Conservation (phyloP, 2,888 invertebrate genomes). For the Pristionchus japonicus region DNA sequence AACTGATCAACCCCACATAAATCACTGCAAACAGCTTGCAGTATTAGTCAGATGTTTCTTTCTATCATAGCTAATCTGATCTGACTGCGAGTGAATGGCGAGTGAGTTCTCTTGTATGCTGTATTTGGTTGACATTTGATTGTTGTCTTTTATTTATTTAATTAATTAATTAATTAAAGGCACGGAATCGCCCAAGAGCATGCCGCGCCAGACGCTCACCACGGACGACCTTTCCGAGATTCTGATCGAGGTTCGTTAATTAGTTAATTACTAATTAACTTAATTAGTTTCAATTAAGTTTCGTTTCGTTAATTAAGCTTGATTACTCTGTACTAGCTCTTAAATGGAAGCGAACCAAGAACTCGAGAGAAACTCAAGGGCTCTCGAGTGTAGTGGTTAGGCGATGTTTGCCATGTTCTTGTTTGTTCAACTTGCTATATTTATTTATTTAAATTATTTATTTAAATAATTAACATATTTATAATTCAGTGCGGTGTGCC, state of each 20-base stretch:
- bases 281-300: no score
- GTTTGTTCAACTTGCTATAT: no score
- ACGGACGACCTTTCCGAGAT: constrained; percentile 19
- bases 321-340: neutral
- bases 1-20: neutral
- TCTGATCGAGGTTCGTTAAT: constrained; percentile 13
- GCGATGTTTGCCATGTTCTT: neutral
- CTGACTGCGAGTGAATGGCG: neutral
- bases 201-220: constrained; percentile 1
- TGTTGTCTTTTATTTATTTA: neutral
- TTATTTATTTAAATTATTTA: neutral
- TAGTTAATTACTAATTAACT: neutral
- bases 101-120: neutral
- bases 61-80: neutral
- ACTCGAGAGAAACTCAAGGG: neutral
- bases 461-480: no score
- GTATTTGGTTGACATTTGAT: no score
- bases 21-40: neutral
- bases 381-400: neutral
- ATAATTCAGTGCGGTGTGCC: constrained; percentile 33
- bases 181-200: neutral
- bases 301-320: neutral
- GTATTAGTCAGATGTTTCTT: neutral
- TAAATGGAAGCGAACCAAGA: neutral
- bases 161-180: neutral